Conservation (phyloP, 2,797 vertebrate species). For the Aplochiton taeniatus region DNA sequence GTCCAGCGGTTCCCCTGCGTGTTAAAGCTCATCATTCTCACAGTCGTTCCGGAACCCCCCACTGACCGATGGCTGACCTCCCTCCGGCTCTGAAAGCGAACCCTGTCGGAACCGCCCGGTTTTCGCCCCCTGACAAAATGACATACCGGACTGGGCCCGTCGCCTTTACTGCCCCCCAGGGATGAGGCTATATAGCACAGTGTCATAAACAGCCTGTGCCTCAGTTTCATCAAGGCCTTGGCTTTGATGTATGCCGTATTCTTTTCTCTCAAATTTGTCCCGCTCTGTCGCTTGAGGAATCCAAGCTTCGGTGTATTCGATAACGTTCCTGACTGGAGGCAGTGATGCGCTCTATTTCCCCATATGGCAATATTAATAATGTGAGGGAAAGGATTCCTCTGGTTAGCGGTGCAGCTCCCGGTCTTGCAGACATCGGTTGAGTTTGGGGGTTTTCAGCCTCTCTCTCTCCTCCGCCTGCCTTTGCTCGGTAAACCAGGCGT, state of each 20-base stretch:
- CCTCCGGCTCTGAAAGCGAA: background rate
- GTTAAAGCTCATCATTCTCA: background rate
- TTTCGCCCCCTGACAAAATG: background rate
- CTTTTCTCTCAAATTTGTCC: background rate
- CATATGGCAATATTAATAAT: conserved; percentile 2
- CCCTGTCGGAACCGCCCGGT: conserved; percentile 2
- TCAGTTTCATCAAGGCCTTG: background rate
- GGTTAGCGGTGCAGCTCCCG: conserved; percentile 30
- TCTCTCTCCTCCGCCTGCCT: background rate
- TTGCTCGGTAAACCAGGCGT: too few species aligned
- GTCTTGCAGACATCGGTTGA: background rate
- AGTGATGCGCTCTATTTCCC: conserved; percentile 12
- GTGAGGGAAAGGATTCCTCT: conserved; percentile 7
- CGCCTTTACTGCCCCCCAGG: conserved; percentile 2
- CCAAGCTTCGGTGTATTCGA: background rate
- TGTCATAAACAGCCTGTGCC: background rate
- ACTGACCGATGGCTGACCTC: conserved; percentile 4
- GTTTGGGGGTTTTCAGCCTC: background rate
- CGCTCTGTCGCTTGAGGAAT: conserved; percentile 21
- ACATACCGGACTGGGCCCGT: conserved; percentile 4
- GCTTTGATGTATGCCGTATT: background rate
- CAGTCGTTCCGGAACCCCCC: background rate
- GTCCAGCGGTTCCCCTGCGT: background rate
- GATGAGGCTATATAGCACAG: background rate
- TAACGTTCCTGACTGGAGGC: conserved; percentile 4